phyloP scores from a whole-genome alignment of 2,888 invertebrate genomes.

The Ptycholaimellus sp. region DNA sequence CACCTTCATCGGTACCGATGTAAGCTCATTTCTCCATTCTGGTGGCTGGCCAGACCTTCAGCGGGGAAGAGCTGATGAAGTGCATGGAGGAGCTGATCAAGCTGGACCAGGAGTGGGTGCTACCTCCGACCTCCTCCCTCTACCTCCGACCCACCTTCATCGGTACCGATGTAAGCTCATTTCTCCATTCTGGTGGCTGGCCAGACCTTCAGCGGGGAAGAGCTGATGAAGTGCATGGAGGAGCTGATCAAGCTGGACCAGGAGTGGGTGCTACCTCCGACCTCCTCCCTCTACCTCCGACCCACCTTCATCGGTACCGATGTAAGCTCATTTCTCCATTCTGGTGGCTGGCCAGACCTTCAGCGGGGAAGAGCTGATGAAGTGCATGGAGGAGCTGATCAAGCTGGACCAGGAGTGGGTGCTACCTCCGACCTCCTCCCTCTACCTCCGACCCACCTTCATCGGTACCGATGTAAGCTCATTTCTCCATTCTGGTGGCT shows the following conservation, averaged over 20 bases:
- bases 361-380: constrained; percentile 55
- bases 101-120: constrained; percentile 91
- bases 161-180: constrained; percentile 83
- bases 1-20: constrained; percentile 84
- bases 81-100: constrained; percentile 58
- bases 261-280: constrained; percentile 94
- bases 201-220: constrained; percentile 56
- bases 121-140: constrained; percentile 71
- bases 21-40: too few species aligned
- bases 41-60: too few species aligned
- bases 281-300: constrained; percentile 74
- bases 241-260: constrained; percentile 68
- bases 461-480: constrained; percentile 91
- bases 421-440: constrained; percentile 65
- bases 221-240: constrained; percentile 57
- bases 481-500: too few species aligned
- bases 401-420: constrained; percentile 92
- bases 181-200: too few species aligned
- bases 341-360: too few species aligned
- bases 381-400: constrained; percentile 57
- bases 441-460: constrained; percentile 81
- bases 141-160: constrained; percentile 88
- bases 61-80: constrained; percentile 55
- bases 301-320: constrained; percentile 90
- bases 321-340: too few species aligned